phyloP scores from a whole-genome alignment of 2,797 vertebrate species.

The Xyrichtys novacula region DNA sequence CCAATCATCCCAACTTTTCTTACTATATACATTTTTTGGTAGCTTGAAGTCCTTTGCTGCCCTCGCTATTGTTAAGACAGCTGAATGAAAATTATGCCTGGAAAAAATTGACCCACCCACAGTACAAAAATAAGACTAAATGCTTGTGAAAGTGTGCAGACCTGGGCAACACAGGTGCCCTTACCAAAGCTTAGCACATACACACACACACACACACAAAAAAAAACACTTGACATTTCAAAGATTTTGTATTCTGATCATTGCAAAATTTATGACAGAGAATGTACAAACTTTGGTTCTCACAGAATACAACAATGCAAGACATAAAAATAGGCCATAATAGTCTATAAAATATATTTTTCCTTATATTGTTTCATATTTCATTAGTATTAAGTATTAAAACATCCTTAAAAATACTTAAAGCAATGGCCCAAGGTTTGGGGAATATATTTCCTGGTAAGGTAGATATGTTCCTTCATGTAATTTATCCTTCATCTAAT shows the following conservation, averaged over 20 bases:
- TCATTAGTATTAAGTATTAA: background rate
- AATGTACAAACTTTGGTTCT: background rate
- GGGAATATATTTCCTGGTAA: background rate
- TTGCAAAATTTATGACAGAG: slow-evolving; percentile 3
- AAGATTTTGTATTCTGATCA: slow-evolving; percentile 24
- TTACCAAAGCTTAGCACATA: no score
- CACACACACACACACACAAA: no score
- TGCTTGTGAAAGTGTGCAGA: no score
- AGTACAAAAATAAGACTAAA: no score
- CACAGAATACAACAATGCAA: slow-evolving; percentile 21
- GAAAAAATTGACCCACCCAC: no score
- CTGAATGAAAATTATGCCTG: no score
- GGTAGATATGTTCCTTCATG: slow-evolving; percentile 2
- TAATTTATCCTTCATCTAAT: background rate
- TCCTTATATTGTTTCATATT: background rate
- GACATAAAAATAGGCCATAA: background rate
- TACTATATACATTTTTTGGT: no score
- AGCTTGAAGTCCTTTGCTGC: no score
- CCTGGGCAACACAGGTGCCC: no score
- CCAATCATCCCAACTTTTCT: no score
- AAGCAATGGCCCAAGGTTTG: no score
- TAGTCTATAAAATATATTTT: slow-evolving; percentile 1
- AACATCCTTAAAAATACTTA: background rate
- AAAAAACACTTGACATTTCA: background rate
- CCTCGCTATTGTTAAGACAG: no score